phyloP scores from a whole-genome alignment of 2,797 vertebrate genomes.

The Poeciliopsis gracilis region DNA sequence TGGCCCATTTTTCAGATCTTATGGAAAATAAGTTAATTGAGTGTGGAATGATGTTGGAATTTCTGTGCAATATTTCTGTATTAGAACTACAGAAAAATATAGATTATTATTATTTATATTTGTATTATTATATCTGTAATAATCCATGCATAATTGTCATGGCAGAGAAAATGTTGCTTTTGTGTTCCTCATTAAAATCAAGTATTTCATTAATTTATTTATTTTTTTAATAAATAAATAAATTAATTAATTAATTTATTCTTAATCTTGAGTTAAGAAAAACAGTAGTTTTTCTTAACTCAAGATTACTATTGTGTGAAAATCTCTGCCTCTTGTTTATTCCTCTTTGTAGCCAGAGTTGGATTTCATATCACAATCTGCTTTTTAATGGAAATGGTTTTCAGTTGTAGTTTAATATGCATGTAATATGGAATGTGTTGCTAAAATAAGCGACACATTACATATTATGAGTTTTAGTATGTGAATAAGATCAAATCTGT shows the following conservation, averaged over 20 bases:
- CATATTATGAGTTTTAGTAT: background rate
- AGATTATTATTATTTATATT: too few species aligned
- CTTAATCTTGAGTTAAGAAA: too few species aligned
- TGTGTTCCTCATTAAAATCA: background rate
- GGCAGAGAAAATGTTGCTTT: background rate
- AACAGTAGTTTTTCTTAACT: background rate
- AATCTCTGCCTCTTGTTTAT: background rate
- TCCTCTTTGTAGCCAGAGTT: background rate
- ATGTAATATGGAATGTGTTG: too few species aligned
- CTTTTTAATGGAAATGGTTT: background rate
- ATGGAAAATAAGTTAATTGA: background rate
- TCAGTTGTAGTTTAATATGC: background rate
- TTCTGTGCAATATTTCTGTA: background rate
- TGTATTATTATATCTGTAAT: background rate
- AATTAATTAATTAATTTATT: too few species aligned
- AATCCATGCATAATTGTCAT: background rate
- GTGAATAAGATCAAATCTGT: background rate
- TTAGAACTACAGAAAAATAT: too few species aligned
- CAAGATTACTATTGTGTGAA: background rate
- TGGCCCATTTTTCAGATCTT: background rate
- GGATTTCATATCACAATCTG: background rate
- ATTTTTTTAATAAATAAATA: too few species aligned
- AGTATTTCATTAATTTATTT: background rate
- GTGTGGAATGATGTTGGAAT: background rate
- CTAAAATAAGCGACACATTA: too few species aligned